Evolutionary conservation across 2,888 invertebrate genomes (phyloP), one percentile per base, ranked within the genome.

Genomic region (Drepana falcataria): DNA sequence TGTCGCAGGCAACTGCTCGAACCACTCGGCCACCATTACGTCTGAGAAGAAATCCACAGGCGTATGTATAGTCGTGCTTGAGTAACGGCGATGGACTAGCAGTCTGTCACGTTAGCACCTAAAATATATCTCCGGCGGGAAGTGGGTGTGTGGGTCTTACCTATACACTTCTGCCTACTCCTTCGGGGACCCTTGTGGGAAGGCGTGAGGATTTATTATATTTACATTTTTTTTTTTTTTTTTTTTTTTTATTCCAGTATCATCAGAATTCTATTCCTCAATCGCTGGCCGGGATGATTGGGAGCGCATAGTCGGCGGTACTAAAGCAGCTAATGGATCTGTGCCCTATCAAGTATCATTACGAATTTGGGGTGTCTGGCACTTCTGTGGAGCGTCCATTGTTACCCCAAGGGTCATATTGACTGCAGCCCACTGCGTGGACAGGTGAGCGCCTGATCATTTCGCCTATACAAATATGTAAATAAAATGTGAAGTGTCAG

Each of bases 301-400:
- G 87, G 89, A 91, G 57, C 73, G 92, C 0, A 90, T 92, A 35
- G 91, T 92, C 1, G 93, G 93, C 0, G 93, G 93, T 0, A 79
- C 79, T 0, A 87, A 90, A 54, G 93, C 93, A 0, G 69, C 81
- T 0, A 85, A 85, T 48, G 93, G 92, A 0, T 88, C 91, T 0
- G 85, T 83, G 2, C 92, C 93, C 0, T 92, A 93, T 69, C 89
- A 89, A 58, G 92, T 92, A 0, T 93, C 93, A 0, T 65, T 93
- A 1, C 71, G 93, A 3, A 64, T 83, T 47, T 81, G 80, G 64
- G 90, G 87, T 0, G 79, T 87, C 3, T 85, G 88, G 66, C 93
- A 93, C 65, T 93, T 93, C 70, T 93, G 93, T 61, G 93, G 93
- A 0, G 93, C 93, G 0, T 93, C 93, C 0, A 77, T 93, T 2